Evolutionary conservation across 2,888 invertebrate genomes (phyloP), one percentile per base, ranked within the genome.

Genomic region (Plebejus melissa): DNA sequence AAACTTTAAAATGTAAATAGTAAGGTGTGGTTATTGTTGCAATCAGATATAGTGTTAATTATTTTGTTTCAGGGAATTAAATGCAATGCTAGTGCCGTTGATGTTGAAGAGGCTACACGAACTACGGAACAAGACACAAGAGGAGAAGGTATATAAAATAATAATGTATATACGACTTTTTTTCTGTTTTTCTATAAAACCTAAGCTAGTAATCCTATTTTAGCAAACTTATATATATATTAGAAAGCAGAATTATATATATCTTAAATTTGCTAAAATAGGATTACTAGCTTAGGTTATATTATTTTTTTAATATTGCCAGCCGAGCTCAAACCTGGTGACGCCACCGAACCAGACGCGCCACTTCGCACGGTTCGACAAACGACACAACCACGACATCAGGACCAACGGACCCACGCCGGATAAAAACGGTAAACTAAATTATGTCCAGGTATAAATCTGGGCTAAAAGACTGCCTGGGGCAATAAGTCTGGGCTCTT

Each of bases 41-140:
- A 32, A 32, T 32, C 32, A 32, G 32, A 2, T 32, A 32, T 38
- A 38, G 1, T 38, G 0, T 38, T 5, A 4, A 38, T 5, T 38
- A 38, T 70, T 76, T 41, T 57, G 1, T 78, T 9, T 50, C 90
- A 96, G 98, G 80, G 98, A 98, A 79, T 95, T 97, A 82, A 99
- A 98, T 84, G 95, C 96, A 74, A 95, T 95, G 84, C 90, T 99
- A 84, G 98, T 99, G 75, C 98, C 98, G 16, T 90, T 98, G 74
- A 97, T 99, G 96, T 91, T 99, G 75, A 95, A 96, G 87, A 94
- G 98, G 81, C 94, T 99, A 77, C 96, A 97, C 82, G 94, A 95
- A 76, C 88, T 98, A 57, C 96, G 97, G 83, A 93, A 91, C 77
- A 94, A 95, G 81, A 93, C 91, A 13, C 82, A 82, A 32, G 90